phyloP scores from a whole-genome alignment of 1,140 invertebrate species.

The Steinernema feltiae region DNA sequence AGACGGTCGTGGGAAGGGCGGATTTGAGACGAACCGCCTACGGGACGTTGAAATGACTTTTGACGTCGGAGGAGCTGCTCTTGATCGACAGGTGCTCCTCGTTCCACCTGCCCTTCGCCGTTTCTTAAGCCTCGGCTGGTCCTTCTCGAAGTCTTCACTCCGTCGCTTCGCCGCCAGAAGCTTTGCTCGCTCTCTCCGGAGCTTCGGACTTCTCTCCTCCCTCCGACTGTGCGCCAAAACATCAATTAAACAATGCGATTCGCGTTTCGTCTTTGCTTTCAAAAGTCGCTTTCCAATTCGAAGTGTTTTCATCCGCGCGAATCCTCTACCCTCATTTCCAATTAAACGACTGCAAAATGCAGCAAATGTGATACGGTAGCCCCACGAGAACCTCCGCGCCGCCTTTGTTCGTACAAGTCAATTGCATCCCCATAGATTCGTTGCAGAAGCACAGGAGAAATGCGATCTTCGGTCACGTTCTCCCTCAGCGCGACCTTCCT shows the following conservation, averaged over 20 bases:
- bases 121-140: not conserved
- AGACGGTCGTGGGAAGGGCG: not conserved
- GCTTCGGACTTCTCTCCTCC: not conserved
- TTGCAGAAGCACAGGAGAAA: not conserved
- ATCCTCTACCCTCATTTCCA: too few species aligned
- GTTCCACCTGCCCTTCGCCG: not conserved
- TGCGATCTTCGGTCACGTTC: not conserved
- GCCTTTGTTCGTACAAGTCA: not conserved
- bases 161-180: not conserved
- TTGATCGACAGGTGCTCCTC: not conserved
- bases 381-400: too few species aligned
- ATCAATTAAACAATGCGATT: too few species aligned
- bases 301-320: too few species aligned
- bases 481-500: not conserved
- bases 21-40: not conserved
- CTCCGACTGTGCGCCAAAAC: too few species aligned
- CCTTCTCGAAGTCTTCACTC: not conserved
- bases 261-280: too few species aligned
- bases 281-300: too few species aligned
- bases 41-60: constrained; percentile 4
- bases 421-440: not conserved
- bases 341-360: too few species aligned
- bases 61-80: not conserved
- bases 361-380: too few species aligned
- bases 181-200: not conserved